Base-by-base conservation (phyloP, 2,888 invertebrate genomes). In the Lepidochrysops patricia region DNA sequence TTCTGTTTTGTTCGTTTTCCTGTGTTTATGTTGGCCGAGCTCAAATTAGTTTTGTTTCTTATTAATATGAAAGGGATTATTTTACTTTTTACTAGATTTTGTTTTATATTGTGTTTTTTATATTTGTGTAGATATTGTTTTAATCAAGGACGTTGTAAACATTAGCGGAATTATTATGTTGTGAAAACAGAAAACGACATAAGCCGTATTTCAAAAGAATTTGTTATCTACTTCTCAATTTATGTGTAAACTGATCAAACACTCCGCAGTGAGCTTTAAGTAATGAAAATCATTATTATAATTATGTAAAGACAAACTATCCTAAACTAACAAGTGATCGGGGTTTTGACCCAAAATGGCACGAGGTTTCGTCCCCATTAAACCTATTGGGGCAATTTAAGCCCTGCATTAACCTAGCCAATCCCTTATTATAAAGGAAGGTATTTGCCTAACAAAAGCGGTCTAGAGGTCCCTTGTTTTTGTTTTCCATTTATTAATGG, bases 321-420 rank as follows among this genome's bases (percentile, higher is more conserved):
- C 62, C 62, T 62, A 63, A 62, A 62, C 60, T 57, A 60, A 63
- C 61, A 62, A 50, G 60, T 64, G 60, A 64, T 64, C 63, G 63
- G 64, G 64, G 63, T 63, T 61, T 61, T 62, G 62, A 59, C 62
- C 60, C 63, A 29, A 63, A 64, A 64, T 60, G 60, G 59, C 63
- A 62, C 57, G 54, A 60, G 58, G 64, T 62, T 63, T 60, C 59
- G 58, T 62, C 58, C 58, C 59, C 60, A 59, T 66, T 64, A 65
- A 63, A 63, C 62, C 62, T 64, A 64, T 66, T 60, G 63, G 62
- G 57, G 60, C 64, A 64, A 60, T 66, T 60, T 63, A 64, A 63
- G 58, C 62, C 64, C 60, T 37, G 62, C 60, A 67, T 68, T 66
- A 68, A 66, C 65, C 65, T 64, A 66, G 62, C 63, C 60, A 52